A percentile compares a stretch with the other conserved stretches of the same genome.
These are phyloP conservation scores for Sander lucioperca DNA, from an alignment of 2,113 vertebrate species.

Conservation along the genomic window DNA sequence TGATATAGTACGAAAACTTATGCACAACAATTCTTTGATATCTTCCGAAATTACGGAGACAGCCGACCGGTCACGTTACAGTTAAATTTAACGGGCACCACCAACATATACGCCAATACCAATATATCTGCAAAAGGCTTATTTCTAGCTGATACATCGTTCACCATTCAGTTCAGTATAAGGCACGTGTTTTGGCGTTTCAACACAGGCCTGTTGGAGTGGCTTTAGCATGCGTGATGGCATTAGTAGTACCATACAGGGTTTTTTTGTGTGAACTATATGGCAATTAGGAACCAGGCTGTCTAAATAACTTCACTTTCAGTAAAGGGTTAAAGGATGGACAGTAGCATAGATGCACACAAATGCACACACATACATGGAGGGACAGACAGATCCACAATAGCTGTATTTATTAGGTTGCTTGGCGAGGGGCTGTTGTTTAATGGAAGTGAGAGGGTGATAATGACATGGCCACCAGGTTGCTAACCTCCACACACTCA, in stretches of 20 bases:
- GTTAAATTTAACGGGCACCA: too few species aligned
- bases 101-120: background rate
- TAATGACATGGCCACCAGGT: conserved; percentile 61
- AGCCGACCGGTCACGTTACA: too few species aligned
- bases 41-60: too few species aligned
- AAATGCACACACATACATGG: background rate
- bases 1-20: too few species aligned
- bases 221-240: background rate
- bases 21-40: too few species aligned
- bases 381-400: background rate
- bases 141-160: background rate
- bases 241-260: background rate
- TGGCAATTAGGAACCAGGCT: background rate
- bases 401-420: conserved; percentile 9
- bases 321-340: background rate
- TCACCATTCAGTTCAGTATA: background rate
- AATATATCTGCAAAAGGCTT: background rate
- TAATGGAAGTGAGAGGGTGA: conserved; percentile 58
- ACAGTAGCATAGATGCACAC: background rate
- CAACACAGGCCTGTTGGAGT: background rate
- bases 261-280: background rate
- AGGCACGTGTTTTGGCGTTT: background rate
- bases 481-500: conserved; percentile 43
- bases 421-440: conserved; percentile 14
- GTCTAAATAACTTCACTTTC: background rate